Evolutionary conservation across 2,888 invertebrate species (phyloP).

Genomic region (Tetranychus truncatus): DNA sequence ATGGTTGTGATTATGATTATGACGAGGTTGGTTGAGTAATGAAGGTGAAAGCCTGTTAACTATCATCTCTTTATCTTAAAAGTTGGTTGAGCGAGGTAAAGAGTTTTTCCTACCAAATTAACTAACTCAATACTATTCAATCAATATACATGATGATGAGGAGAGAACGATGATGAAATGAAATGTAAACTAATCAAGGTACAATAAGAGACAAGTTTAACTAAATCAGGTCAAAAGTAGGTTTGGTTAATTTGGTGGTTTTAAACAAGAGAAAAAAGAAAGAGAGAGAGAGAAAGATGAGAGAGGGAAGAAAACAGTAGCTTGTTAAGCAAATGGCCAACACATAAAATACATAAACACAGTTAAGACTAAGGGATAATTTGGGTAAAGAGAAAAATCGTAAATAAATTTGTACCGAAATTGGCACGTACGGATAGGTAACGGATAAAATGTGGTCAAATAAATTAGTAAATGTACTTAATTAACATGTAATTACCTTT

Average conservation of each 20-base stretch:
- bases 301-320: background rate
- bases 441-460: no score
- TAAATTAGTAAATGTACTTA: background rate
- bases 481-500: background rate
- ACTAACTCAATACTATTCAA: background rate
- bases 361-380: no score
- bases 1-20: background rate
- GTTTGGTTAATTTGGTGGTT: background rate
- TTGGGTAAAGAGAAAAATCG: no score
- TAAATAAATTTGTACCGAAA: no score
- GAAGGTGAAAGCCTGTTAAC: slow-evolving; percentile 1
- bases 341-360: no score
- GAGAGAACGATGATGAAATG: no score
- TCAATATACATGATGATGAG: background rate
- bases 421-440: no score
- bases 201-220: background rate
- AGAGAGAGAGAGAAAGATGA: background rate
- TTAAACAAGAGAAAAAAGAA: background rate
- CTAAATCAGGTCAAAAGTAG: background rate
- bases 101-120: background rate
- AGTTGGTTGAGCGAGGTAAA: background rate
- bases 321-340: background rate
- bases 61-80: background rate
- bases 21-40: background rate
- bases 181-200: background rate